Evolutionary conservation across 2,113 vertebrate species (phyloP), one percentile per base, ranked within the genome.

Genomic region (Xenopus borealis): DNA sequence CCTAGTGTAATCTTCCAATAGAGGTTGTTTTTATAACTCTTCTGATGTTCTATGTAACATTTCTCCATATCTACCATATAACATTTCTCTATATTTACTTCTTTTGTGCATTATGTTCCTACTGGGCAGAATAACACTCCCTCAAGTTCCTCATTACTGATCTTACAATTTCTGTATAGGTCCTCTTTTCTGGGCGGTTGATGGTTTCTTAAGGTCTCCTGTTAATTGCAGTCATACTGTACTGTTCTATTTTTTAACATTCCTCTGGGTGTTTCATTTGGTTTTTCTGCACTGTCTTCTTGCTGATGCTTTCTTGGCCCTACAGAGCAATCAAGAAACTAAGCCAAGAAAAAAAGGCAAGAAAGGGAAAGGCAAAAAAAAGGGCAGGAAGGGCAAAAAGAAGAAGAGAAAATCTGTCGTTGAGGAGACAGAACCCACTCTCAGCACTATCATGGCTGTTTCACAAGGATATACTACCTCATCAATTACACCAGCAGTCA

Each of bases 361-460:
- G 75, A 92, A 92, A 81, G 88, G 93, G 76, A 89, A 89, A 75
- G 90, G 89, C 66, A 87, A 83, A 14, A 27, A 27, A 27, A 89
- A 83, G 46, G 91, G 89, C 68, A 87, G 85, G 14, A 89, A 83
- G 44, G 91, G 93, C 70, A 92, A 89, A 69, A 89, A 91, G 79
- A 95, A 90, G 86, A 94, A 90, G 83, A 94, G 88, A 81, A 90
- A 94, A 64, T 81, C 90, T 40, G 82, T 83, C 1, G 66, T 71
- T 7, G 72, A 5, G 63, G 33, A 40, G 7, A 69, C 58, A 52
- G 76, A 79, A 16, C 72, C 53, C 1, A 10, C 78, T 4, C 70
- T 67, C 40, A 65, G 52, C 1, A 3, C 58, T 10, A 13, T 0
- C 7, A 69, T 75, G 27, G 80, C 44, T 61, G 78, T 84, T 82